Conservation (phyloP, 1,140 invertebrate genomes). For the Dryas iulia region DNA sequence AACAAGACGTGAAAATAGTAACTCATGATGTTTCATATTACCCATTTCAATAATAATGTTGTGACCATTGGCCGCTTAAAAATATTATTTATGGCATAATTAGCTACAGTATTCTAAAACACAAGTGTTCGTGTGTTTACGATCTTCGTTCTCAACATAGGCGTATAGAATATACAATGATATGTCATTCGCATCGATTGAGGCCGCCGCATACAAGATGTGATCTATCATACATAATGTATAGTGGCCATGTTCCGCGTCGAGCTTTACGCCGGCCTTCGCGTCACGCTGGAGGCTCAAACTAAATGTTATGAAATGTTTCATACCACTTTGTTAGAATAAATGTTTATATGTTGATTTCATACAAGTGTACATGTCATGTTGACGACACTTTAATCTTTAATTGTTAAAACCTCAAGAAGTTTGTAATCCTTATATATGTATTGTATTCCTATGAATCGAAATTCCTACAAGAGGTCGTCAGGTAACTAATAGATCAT, state of each 20-base stretch:
- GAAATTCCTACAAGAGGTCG: constrained; percentile 1
- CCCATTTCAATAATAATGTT: no score
- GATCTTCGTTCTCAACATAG: constrained; percentile 62
- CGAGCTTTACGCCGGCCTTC: constrained; percentile 48
- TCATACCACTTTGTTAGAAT: neutral
- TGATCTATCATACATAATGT: constrained; percentile 71
- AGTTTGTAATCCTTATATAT: neutral
- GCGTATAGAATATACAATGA: constrained; percentile 77
- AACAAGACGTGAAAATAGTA: no score
- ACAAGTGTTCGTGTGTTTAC: constrained; percentile 74
- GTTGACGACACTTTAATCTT: neutral
- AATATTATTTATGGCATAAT: constrained; percentile 40
- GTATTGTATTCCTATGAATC: neutral
- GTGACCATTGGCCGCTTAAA: no score
- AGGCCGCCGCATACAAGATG: constrained; percentile 77
- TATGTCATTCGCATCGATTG: constrained; percentile 78
- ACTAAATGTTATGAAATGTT: neutral
- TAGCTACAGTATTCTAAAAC: constrained; percentile 55
- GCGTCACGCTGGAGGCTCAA: constrained; percentile 21
- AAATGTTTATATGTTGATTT: neutral
- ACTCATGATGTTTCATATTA: no score
- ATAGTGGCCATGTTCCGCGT: constrained; percentile 61
- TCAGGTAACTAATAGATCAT: constrained; percentile 36
- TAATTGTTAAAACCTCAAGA: neutral
- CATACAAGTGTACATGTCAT: neutral